These are phyloP conservation scores for Climacteris rufus DNA, from an alignment of 2,113 vertebrate species.

Conservation along the genomic window DNA sequence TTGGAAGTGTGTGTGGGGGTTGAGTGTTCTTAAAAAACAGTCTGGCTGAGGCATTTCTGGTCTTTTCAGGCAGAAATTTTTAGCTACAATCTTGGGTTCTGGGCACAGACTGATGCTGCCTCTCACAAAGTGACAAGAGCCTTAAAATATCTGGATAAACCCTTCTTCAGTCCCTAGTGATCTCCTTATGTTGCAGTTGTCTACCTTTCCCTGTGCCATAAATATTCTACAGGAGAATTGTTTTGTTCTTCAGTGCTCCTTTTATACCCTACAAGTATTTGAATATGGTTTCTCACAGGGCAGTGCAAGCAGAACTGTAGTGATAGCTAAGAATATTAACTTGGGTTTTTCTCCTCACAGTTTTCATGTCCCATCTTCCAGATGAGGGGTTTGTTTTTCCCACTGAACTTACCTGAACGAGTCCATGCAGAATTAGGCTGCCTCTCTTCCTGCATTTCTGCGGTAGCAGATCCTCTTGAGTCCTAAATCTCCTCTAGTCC, in stretches of 20 bases:
- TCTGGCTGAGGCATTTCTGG: neutral
- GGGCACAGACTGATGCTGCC: neutral
- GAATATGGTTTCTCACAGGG: neutral
- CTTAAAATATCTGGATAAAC: neutral
- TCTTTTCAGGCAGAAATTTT: neutral
- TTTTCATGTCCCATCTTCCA: neutral
- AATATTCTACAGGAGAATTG: neutral
- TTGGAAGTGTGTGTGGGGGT: neutral
- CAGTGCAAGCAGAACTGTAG: neutral
- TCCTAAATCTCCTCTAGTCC: neutral
- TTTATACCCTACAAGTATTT: neutral
- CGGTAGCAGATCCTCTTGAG: neutral
- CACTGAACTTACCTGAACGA: neutral
- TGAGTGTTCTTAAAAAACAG: slow-evolving; percentile 21
- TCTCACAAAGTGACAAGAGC: neutral
- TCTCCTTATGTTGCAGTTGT: neutral
- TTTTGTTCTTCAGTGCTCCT: neutral
- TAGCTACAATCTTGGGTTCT: neutral
- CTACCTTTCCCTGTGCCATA: neutral
- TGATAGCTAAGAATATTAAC: neutral
- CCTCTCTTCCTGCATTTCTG: neutral
- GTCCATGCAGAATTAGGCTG: neutral
- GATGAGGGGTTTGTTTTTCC: neutral
- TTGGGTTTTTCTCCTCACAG: neutral
- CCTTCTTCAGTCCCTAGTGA: neutral